Evolutionary conservation across 2,797 vertebrate genomes (phyloP).

Genomic region (Halcyon badia): DNA sequence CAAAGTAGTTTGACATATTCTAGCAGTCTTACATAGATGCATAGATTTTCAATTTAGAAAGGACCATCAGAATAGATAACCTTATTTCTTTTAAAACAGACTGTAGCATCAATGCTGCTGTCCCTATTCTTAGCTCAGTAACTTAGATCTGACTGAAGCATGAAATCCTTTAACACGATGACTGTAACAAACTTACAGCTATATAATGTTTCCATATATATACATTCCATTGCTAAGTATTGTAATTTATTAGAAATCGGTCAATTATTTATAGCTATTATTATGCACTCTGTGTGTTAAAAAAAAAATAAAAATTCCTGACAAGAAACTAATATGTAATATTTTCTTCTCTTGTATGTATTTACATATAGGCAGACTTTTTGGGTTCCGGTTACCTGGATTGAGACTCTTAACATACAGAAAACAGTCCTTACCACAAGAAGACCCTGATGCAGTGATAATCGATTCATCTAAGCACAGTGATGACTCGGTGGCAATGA

Average conservation of each 20-base stretch:
- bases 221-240: background rate
- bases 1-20: background rate
- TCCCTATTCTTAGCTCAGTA: background rate
- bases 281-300: background rate
- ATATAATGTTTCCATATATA: background rate
- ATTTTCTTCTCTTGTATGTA: slow-evolving; percentile 41
- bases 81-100: background rate
- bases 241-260: background rate
- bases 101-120: background rate
- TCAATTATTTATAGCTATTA: background rate
- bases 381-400: slow-evolving; percentile 92
- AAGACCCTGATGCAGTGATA: slow-evolving; percentile 94
- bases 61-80: background rate
- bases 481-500: slow-evolving; percentile 90
- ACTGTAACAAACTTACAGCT: background rate
- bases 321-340: background rate
- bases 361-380: slow-evolving; percentile 88
- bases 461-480: slow-evolving; percentile 92
- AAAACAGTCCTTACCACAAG: slow-evolving; percentile 96
- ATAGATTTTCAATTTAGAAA: slow-evolving; percentile 13
- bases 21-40: background rate
- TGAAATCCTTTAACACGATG: background rate
- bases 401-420: slow-evolving; percentile 91
- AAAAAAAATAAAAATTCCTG: background rate
- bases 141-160: background rate